A percentile compares a stretch with the other conserved stretches of the same genome.
Evolutionary conservation across 2,113 vertebrate genomes (phyloP).

Genomic region (Beaufortia kweichowensis): DNA sequence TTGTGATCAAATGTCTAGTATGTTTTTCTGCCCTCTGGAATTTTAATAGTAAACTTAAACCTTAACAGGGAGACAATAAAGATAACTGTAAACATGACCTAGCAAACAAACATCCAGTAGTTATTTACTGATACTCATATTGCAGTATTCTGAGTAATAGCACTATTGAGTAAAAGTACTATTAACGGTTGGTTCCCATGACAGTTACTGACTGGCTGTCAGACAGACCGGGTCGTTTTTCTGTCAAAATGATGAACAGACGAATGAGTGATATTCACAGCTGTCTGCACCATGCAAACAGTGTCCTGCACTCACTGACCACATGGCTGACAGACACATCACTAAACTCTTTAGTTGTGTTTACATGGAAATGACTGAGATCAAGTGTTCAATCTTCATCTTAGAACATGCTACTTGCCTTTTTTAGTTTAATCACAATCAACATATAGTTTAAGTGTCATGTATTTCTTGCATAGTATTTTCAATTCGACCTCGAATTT

Average conservation of each 20-base stretch:
- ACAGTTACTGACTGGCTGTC: not conserved
- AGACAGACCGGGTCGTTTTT: constrained; percentile 3
- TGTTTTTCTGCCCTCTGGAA: too few species aligned
- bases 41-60: too few species aligned
- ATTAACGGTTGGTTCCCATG: not conserved
- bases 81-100: too few species aligned
- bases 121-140: not conserved
- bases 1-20: too few species aligned
- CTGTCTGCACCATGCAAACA: constrained; percentile 42
- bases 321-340: constrained; percentile 35
- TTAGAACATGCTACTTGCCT: too few species aligned
- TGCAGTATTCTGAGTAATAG: not conserved
- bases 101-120: not conserved
- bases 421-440: too few species aligned
- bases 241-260: constrained; percentile 13
- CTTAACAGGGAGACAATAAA: too few species aligned
- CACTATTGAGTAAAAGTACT: not conserved
- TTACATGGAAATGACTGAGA: constrained; percentile 5
- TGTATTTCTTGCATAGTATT: too few species aligned
- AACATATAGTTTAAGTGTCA: too few species aligned
- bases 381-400: not conserved
- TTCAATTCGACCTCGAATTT: too few species aligned
- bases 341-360: constrained; percentile 3
- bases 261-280: constrained; percentile 39
- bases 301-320: constrained; percentile 9